Percentiles rank a stretch among this genome's conserved stretches.
phyloP scores from a whole-genome alignment of 2,888 invertebrate species.

The Nycteola revayana region DNA sequence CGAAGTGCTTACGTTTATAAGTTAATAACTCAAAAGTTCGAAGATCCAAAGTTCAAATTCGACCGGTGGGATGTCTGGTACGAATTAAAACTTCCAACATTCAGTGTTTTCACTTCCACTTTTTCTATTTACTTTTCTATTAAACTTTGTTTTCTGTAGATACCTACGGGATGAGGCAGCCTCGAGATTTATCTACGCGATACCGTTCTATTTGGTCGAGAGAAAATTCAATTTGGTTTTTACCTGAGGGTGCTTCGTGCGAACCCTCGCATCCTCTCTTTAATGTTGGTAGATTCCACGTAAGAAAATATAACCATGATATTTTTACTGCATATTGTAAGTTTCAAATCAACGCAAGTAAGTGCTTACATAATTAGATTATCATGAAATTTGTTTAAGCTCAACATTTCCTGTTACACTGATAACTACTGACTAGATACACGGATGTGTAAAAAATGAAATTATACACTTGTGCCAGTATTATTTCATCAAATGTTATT shows the following conservation, averaged over 20 bases:
- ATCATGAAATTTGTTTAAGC: no score
- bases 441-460: no score
- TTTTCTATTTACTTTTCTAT: constrained; percentile 77
- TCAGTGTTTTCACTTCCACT: constrained; percentile 64
- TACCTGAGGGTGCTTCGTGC: constrained; percentile 70
- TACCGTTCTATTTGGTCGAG: constrained; percentile 71
- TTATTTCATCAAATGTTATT: no score
- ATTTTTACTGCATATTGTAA: constrained; percentile 57
- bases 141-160: constrained; percentile 75
- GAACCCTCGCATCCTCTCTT: constrained; percentile 63
- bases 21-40: constrained; percentile 39
- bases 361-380: no score
- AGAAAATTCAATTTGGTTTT: constrained; percentile 79
- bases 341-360: no score
- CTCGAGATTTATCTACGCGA: constrained; percentile 76
- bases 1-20: constrained; percentile 13
- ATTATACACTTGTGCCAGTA: no score
- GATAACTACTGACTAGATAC: no score
- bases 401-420: no score
- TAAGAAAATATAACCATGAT: constrained; percentile 53
- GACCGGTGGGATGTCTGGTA: constrained; percentile 41
- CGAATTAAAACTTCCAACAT: constrained; percentile 68
- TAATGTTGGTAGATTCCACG: constrained; percentile 61
- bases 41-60: constrained; percentile 32
- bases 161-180: constrained; percentile 58